These are phyloP conservation scores for Dryobotodes eremita DNA, from an alignment of 2,888 invertebrate species.

Conservation along the genomic window DNA sequence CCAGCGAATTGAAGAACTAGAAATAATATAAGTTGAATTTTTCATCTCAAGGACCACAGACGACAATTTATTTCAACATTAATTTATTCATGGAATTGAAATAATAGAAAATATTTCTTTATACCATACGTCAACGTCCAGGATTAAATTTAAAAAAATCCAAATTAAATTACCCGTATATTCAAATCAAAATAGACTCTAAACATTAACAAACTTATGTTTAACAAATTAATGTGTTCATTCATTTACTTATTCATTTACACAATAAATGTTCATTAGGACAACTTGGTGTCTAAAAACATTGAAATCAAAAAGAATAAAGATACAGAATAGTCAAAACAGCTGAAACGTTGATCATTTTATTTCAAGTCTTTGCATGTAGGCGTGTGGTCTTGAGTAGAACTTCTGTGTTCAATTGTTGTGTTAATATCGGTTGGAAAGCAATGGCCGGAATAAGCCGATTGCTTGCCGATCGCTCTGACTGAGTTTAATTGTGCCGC, in stretches of 20 bases:
- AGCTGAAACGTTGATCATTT: too few species aligned
- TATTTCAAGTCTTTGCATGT: too few species aligned
- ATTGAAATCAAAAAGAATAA: background rate
- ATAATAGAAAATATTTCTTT: background rate
- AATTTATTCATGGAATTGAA: slow-evolving; percentile 24
- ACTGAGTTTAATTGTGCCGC: slow-evolving; percentile 49
- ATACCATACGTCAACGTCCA: background rate
- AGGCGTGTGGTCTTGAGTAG: background rate
- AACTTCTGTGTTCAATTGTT: slow-evolving; percentile 21
- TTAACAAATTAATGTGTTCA: background rate
- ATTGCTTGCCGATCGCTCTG: slow-evolving; percentile 52
- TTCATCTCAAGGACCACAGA: slow-evolving; percentile 4
- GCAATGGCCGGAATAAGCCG: slow-evolving; percentile 54
- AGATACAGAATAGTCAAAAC: background rate
- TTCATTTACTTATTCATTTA: background rate
- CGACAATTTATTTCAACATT: slow-evolving; percentile 10
- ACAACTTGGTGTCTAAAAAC: background rate
- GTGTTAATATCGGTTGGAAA: slow-evolving; percentile 17
- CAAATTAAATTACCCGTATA: too few species aligned
- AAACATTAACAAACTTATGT: background rate
- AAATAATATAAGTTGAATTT: slow-evolving; percentile 33
- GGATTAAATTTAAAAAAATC: too few species aligned
- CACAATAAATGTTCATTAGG: background rate
- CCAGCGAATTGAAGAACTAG: slow-evolving; percentile 25
- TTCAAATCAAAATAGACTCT: too few species aligned